Evolutionary conservation across 2,888 invertebrate species (phyloP).

Genomic region (Drosophila diplacantha): DNA sequence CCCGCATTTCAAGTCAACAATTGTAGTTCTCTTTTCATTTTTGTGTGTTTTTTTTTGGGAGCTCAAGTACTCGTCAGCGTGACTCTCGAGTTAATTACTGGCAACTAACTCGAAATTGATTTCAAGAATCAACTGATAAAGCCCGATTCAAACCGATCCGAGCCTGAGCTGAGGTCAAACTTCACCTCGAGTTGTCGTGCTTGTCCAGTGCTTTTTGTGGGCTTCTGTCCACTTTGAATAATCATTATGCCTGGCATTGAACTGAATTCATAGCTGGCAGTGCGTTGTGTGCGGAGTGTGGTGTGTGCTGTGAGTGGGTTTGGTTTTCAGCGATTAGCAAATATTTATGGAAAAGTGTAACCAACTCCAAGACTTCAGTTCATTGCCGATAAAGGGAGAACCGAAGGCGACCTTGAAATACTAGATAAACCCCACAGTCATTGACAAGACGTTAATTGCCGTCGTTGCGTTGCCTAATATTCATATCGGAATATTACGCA

Average conservation of each 20-base stretch:
- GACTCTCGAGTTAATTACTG: constrained; percentile 50
- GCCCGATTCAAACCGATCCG: constrained; percentile 14
- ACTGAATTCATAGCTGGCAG: constrained; percentile 48
- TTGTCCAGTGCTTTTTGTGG: constrained; percentile 33
- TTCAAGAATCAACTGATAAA: constrained; percentile 49
- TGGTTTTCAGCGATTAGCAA: constrained; percentile 29
- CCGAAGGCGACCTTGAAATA: constrained; percentile 33
- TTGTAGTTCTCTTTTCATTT: constrained; percentile 4
- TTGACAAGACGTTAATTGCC: constrained; percentile 42
- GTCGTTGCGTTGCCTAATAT: constrained; percentile 26
- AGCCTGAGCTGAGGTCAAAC: constrained; percentile 39
- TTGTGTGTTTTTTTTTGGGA: constrained; percentile 6
- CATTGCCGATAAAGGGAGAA: constrained; percentile 13
- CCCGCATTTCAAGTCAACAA: constrained; percentile 47
- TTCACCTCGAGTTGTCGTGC: constrained; percentile 35
- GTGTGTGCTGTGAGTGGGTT: constrained; percentile 5
- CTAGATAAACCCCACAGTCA: constrained; percentile 24
- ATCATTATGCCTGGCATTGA: constrained; percentile 67
- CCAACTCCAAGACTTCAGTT: constrained; percentile 3
- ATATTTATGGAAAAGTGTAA: constrained; percentile 26
- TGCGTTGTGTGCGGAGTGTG: constrained; percentile 4
- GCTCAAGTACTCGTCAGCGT: constrained; percentile 37
- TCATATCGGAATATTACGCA: constrained; percentile 50
- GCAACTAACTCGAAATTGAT: constrained; percentile 38
- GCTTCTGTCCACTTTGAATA: constrained; percentile 38